A percentile compares a stretch with the other conserved stretches of the same genome.
Evolutionary conservation across 1,140 invertebrate genomes (phyloP).

Genomic region (Drosophila oshimai): DNA sequence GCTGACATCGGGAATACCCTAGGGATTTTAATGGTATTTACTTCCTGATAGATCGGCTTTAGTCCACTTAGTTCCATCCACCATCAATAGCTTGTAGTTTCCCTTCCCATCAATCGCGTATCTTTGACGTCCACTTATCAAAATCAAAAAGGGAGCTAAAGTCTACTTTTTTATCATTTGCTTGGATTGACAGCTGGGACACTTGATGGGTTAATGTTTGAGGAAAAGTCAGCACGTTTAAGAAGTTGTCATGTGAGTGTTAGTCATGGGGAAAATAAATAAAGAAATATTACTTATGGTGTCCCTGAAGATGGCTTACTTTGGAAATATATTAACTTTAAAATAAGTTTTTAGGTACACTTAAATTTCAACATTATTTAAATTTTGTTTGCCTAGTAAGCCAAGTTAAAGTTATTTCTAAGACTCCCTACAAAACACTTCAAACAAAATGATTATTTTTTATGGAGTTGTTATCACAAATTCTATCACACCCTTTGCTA

Average conservation of each 20-base stretch:
- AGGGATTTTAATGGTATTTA: neutral
- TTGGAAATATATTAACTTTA: neutral
- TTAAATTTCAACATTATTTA: too few relatives aligned
- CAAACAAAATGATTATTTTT: too few relatives aligned
- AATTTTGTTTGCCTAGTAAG: too few relatives aligned
- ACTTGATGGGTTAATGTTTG: conserved; percentile 13
- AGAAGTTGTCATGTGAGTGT: conserved; percentile 20
- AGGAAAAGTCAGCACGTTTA: neutral
- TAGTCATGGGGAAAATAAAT: conserved; percentile 7
- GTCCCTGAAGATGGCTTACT: neutral
- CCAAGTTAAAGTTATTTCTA: neutral
- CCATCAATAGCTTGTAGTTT: conserved; percentile 14
- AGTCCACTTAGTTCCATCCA: neutral
- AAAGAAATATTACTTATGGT: neutral
- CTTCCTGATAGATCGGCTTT: conserved; percentile 3
- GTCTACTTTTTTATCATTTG: neutral
- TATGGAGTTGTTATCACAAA: too few relatives aligned
- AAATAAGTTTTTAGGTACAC: too few relatives aligned
- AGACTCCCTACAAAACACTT: too few relatives aligned
- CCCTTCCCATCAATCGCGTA: conserved; percentile 15
- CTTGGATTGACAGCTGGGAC: conserved; percentile 14
- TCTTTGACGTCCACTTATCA: conserved; percentile 13
- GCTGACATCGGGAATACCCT: conserved; percentile 2
- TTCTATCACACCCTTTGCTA: neutral
- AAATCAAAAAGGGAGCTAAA: neutral